Evolutionary conservation across 2,888 invertebrate genomes (phyloP), one percentile per base, ranked within the genome.

Genomic region (Tupiocoris notatus): DNA sequence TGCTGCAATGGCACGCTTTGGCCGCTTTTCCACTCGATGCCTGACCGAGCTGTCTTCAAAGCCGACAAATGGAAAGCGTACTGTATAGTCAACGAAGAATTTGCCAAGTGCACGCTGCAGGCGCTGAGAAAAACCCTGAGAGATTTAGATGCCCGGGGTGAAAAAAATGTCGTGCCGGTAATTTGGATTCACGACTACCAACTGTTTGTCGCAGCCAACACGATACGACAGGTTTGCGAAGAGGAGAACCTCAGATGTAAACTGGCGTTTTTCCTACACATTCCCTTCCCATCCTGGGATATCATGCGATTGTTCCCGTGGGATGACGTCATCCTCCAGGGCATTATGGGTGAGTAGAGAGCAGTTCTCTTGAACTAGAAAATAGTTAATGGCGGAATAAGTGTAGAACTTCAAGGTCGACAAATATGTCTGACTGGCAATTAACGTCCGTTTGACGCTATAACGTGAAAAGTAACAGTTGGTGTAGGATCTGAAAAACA

Each of bases 101-200:
- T 85, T 80, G 84, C 84, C 1, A 79, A 81, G 67, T 81, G 81
- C 63, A 83, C 84, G 1, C 78, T 84, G 16, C 80, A 81, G 65
- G 84, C 84, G 2, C 80, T 84, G 62, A 81, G 83, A 66, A 81
- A 81, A 75, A 81, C 83, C 66, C 81, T 85, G 58, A 81, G 81
- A 25, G 80, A 82, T 25, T 75, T 83, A 64, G 82, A 82, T 66
- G 81, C 79, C 3, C 81, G 81, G 68, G 82, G 82, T 22, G 79
- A 82, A 68, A 80, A 81, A 17, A 81, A 83, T 54, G 81, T 81
- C 0, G 80, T 83, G 59, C 86, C 86, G 23, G 83, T 87, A 58
- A 83, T 87, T 24, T 87, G 87, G 87, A 85, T 87, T 62, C 86
- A 87, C 81, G 87, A 87, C 80, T 87, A 87, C 80, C 86, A 86